Evolutionary conservation across 2,888 invertebrate genomes (phyloP).

Genomic region (Ligdia adustata): DNA sequence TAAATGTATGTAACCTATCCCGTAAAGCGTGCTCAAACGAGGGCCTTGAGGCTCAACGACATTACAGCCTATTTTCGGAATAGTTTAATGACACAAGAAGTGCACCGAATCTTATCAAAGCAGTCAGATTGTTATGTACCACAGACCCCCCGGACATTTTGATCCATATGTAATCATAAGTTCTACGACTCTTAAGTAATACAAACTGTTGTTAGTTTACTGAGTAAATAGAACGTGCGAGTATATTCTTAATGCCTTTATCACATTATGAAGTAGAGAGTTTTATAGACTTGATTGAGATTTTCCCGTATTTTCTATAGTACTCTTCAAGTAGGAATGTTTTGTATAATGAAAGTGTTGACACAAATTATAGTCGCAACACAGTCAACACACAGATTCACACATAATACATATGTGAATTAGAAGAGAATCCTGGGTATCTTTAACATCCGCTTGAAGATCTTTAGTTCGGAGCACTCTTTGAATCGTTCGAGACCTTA

Average conservation of each 20-base stretch:
- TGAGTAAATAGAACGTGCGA: conserved; percentile 14
- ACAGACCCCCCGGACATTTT: conserved; percentile 34
- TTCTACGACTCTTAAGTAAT: not conserved
- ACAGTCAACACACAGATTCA: no score
- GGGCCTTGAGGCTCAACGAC: no score
- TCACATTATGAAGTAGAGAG: not conserved
- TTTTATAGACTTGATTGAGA: not conserved
- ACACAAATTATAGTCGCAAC: no score
- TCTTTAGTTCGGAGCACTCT: no score
- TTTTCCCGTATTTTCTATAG: no score
- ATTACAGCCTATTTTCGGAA: conserved; percentile 5
- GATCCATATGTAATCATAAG: conserved; percentile 29
- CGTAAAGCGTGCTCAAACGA: not conserved
- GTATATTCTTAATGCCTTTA: not conserved
- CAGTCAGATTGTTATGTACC: conserved; percentile 10
- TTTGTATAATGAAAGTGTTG: no score
- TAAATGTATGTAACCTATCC: no score
- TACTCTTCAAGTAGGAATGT: no score
- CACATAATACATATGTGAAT: no score
- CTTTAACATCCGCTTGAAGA: no score
- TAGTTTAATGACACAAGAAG: conserved; percentile 21
- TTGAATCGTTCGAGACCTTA: no score
- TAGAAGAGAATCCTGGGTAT: no score
- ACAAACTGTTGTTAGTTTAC: conserved; percentile 6
- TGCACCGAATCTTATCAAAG: conserved; percentile 12